phyloP scores from a whole-genome alignment of 2,797 vertebrate species.

The Phylloscopus collybita region DNA sequence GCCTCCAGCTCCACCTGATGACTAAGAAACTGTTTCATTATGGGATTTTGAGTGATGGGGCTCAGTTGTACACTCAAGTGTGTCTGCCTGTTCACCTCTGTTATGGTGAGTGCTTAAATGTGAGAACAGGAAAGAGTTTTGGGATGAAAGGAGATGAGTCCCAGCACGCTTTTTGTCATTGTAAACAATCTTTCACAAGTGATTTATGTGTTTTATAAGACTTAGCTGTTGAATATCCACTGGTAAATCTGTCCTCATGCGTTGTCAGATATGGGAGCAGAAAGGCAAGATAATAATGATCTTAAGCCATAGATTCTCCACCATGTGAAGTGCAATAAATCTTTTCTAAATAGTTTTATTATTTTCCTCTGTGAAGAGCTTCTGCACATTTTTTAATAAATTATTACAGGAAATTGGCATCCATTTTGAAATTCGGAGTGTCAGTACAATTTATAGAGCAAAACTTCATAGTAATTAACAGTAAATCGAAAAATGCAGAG shows the following conservation, averaged over 20 bases:
- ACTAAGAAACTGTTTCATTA: neutral
- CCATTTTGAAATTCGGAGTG: conserved; percentile 45
- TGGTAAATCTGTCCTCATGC: conserved; percentile 18
- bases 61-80: accelerated
- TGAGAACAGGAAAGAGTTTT: neutral
- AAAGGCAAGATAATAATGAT: conserved; percentile 15
- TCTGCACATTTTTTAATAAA: conserved; percentile 55
- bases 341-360: conserved; percentile 61
- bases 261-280: conserved; percentile 8
- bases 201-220: neutral
- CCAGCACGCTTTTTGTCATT: neutral
- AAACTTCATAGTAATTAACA: conserved; percentile 58
- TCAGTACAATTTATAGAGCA: conserved; percentile 52
- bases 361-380: conserved; percentile 15
- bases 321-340: conserved; percentile 38
- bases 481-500: conserved; percentile 37
- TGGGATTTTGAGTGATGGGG: accelerated
- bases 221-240: conserved; percentile 23
- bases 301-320: conserved; percentile 27
- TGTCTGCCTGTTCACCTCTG: neutral
- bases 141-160: neutral
- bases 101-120: neutral
- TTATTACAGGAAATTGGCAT: conserved; percentile 42
- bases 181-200: conserved; percentile 23
- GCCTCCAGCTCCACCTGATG: neutral